Percentiles rank a stretch among this genome's conserved stretches.
Conservation (phyloP, 2,797 vertebrate species). For the Morelia viridis region DNA sequence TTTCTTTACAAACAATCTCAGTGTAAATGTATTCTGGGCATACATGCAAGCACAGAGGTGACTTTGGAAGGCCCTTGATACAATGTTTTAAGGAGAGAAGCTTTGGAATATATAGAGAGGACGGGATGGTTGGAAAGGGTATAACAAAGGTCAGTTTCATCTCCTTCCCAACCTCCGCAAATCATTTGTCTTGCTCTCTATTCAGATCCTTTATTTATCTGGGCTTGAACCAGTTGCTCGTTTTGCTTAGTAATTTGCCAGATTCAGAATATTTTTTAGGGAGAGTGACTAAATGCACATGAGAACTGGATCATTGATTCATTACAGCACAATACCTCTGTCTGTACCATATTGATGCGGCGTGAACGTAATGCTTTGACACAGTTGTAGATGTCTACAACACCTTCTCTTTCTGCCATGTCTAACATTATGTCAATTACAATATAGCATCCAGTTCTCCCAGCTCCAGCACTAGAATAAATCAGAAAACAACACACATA, state of each 20-base stretch:
- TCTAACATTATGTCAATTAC: conserved; percentile 99
- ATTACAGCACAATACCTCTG: conserved; percentile 72
- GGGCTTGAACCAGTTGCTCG: neutral
- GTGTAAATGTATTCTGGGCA: neutral
- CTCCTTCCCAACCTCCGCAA: neutral
- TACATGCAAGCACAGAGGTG: neutral
- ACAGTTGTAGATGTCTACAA: conserved; percentile 99
- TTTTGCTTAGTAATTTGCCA: neutral
- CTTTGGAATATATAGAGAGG: neutral
- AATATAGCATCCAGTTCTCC: conserved; percentile 96
- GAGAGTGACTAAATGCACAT: neutral
- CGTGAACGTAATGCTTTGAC: conserved; percentile 96
- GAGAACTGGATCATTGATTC: neutral
- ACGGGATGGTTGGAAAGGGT: neutral
- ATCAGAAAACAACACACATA: conserved; percentile 36
- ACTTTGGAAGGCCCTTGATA: neutral
- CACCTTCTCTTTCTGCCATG: conserved; percentile 98
- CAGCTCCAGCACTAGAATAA: conserved; percentile 89
- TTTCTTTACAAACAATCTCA: neutral
- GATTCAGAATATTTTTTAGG: neutral
- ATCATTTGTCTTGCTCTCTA: neutral
- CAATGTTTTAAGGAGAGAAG: neutral
- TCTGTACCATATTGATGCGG: conserved; percentile 98
- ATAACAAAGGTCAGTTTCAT: neutral
- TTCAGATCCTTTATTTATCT: neutral